Conservation (phyloP, 2,797 vertebrate species). For the Typhlichthys subterraneus region DNA sequence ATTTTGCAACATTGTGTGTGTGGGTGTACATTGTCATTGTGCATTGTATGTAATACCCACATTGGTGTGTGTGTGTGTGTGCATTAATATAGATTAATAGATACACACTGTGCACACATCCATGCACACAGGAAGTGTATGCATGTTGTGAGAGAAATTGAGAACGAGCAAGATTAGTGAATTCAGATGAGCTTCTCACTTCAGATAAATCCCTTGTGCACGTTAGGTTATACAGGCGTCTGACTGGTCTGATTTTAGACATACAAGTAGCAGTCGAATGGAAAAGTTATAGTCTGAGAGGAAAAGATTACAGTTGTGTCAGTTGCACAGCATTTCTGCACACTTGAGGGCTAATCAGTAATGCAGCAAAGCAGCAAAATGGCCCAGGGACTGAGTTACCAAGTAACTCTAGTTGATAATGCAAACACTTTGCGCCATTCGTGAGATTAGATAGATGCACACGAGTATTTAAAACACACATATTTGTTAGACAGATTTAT, state of each 20-base stretch:
- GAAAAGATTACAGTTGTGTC: constrained; percentile 31
- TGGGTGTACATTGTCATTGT: background rate
- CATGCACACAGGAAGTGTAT: background rate
- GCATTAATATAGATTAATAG: constrained; percentile 4
- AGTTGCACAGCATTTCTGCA: constrained; percentile 45
- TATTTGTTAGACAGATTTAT: background rate
- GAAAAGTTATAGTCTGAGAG: constrained; percentile 21
- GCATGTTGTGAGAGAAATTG: background rate
- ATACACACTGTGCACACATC: background rate
- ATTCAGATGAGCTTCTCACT: constrained; percentile 49
- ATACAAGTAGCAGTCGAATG: constrained; percentile 26
- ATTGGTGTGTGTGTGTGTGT: constrained; percentile 1
- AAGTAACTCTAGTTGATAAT: constrained; percentile 48
- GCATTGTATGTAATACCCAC: background rate
- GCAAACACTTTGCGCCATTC: constrained; percentile 22
- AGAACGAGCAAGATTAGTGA: constrained; percentile 40
- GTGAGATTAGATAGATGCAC: constrained; percentile 8
- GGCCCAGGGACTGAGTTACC: constrained; percentile 56
- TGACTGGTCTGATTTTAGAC: constrained; percentile 22
- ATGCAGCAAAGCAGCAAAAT: constrained; percentile 43
- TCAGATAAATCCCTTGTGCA: constrained; percentile 55
- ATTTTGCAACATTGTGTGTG: constrained; percentile 25
- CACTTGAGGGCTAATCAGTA: constrained; percentile 62
- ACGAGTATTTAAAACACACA: background rate
- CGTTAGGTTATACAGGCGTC: constrained; percentile 32